Base-by-base conservation (phyloP, 2,797 vertebrate genomes). In the Eidolon dupreanum region DNA sequence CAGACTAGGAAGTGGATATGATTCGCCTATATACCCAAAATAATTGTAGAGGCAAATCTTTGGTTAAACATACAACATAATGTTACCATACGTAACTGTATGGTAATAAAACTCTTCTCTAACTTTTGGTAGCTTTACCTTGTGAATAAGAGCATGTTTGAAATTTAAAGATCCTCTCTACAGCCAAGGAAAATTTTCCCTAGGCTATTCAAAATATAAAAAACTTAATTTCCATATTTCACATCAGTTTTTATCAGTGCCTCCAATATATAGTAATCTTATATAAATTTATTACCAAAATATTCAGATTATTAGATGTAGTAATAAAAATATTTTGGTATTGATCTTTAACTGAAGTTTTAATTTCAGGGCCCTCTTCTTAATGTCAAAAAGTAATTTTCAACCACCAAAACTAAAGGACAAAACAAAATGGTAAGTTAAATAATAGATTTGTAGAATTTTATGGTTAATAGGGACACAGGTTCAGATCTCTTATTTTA, bases 301-400 rank as follows among this genome's bases (percentile, higher is more conserved):
- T 73, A 59, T 78, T 88, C 51, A 33, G 26, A 66, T 85, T 88
- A 20, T 66, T 88, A 53, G 24, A 15, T 87, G 15, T 43, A 61
- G 0, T 59, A 77, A 73, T 96, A 6, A 79, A 95, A 84, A 43
- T 11, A 7, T 93, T 88, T 93, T 96, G 19, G 3, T 46, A 16
- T 90, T 94, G 17, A 1, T 94, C 2, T 66, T 41, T 96, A 61
- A 41, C 96, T 70, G 4, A 93, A 90, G 31, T 98, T 97, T 98
- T 96, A 88, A 81, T 97, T 98, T 68, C 82, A 99, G 99, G 98
- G 99, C 99, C 94, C 99, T 99, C 98, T 99, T 99, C 98, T 98
- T 99, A 98, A 99, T 99, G 99, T 99, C 99, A 28, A 99, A 99
- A 98, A 99, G 99, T 97, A 99, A 99, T 98, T 99, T 99, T 98